Base-by-base conservation (phyloP, 2,113 vertebrate species). In the Propithecus coquereli region DNA sequence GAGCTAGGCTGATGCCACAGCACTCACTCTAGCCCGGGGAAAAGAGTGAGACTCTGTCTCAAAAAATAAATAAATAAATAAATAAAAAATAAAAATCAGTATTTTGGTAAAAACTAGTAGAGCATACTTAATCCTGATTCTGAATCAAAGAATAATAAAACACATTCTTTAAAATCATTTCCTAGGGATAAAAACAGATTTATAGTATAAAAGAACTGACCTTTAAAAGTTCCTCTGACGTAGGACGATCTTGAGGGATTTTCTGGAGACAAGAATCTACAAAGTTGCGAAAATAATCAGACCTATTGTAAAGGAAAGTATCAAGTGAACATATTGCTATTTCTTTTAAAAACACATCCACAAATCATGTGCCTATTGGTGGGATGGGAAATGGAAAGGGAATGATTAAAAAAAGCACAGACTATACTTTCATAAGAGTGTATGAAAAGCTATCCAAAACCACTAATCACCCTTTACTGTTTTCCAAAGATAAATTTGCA, bases 211-310 rank as follows among this genome's bases (percentile, higher is more conserved):
- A 50, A 73, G 76, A 98, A 96, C 99, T 97, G 96, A 99, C 99
- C 99, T 99, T 99, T 98, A 99, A 98, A 97, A 99, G 99, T 98
- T 99, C 99, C 98, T 99, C 99, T 96, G 99, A 99, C 98, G 99
- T 99, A 73, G 99, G 99, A 94, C 99, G 99, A 98, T 99, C 99
- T 98, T 99, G 99, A 98, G 99, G 99, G 97, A 99, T 99, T 99
- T 99, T 99, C 99, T 99, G 99, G 98, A 99, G 99, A 98, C 99
- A 99, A 98, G 99, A 99, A 98, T 99, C 99, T 98, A 99, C 99
- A 99, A 99, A 99, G 98, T 99, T 99, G 98, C 99, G 98, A 98
- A 99, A 99, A 99, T 99, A 99, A 98, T 99, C 99, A 98, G 99
- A 99, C 99, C 99, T 99, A 97, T 90, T 96, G 94, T 87, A 97